Evolutionary conservation across 2,888 invertebrate genomes (phyloP), one percentile per base, ranked within the genome.

Genomic region (Neocrepidodera transversa): DNA sequence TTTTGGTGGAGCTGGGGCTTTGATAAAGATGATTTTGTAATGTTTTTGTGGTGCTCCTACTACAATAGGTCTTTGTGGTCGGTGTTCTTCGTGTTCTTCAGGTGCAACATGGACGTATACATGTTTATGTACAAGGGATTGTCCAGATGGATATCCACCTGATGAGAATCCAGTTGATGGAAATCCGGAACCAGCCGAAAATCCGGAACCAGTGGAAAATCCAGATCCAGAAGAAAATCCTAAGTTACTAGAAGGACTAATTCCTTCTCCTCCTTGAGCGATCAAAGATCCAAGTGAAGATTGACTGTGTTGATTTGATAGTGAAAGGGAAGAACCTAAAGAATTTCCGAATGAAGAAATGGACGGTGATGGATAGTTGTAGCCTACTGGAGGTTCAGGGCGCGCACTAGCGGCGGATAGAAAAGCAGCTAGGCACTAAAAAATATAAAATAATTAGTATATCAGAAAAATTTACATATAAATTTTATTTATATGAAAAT

Each of bases 11-110:
- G 71, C 63, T 50, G 72, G 72, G 2, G 69, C 73, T 84, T 93
- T 93, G 81, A 93, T 93, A 86, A 93, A 93, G 81, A 93, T 92
- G 78, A 93, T 93, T 78, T 93, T 93, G 85, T 93, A 92, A 79
- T 92, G 91, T 73, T 92, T 92, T 78, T 91, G 90, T 32, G 91
- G 84, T 65, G 89, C 87, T 16, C 88, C 87, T 0, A 87, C 82
- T 23, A 85, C 84, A 68, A 90, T 85, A 53, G 87, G 84, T 70
- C 87, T 86, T 60, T 83, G 83, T 52, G 85, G 82, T 69, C 86
- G 83, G 69, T 85, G 82, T 74, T 88, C 87, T 70, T 88, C 86
- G 7, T 88, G 91, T 80, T 93, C 92, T 83, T 89, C 92, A 72
- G 92, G 93, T 47, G 93, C 93, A 10, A 93, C 92, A 78, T 93